Percentiles rank a stretch among this genome's conserved stretches.
These are phyloP conservation scores for Petroica traversi DNA, from an alignment of 2,113 vertebrate species.

Conservation along the genomic window DNA sequence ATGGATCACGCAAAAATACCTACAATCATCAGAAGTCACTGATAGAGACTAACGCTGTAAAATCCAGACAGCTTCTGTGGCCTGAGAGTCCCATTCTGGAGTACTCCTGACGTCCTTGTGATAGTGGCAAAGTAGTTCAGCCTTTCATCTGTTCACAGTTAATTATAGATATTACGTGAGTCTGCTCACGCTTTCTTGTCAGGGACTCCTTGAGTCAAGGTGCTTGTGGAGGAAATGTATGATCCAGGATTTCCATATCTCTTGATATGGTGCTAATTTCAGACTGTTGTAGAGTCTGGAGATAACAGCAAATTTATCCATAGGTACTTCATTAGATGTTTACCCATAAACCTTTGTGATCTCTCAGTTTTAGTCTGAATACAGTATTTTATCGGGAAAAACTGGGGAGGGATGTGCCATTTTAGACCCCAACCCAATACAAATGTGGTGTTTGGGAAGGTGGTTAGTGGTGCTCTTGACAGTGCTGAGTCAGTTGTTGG, in stretches of 20 bases:
- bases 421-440: not conserved
- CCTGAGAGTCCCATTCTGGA: not conserved
- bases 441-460: not conserved
- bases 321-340: not conserved
- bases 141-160: not conserved
- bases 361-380: not conserved
- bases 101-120: not conserved
- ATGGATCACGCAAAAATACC: not conserved
- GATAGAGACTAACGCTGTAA: not conserved
- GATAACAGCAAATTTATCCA: not conserved
- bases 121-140: not conserved
- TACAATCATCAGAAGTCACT: not conserved
- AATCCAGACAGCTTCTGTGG: not conserved
- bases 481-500: not conserved
- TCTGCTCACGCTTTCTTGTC: not conserved
- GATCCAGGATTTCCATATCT: not conserved
- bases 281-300: not conserved
- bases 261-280: not conserved
- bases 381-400: not conserved
- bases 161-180: not conserved
- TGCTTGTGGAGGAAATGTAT: not conserved
- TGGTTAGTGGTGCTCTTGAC: not conserved
- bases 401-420: not conserved
- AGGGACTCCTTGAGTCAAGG: not conserved
- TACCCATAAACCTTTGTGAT: not conserved